Evolutionary conservation across 2,113 vertebrate species (phyloP).

Genomic region (Siniperca knerii): DNA sequence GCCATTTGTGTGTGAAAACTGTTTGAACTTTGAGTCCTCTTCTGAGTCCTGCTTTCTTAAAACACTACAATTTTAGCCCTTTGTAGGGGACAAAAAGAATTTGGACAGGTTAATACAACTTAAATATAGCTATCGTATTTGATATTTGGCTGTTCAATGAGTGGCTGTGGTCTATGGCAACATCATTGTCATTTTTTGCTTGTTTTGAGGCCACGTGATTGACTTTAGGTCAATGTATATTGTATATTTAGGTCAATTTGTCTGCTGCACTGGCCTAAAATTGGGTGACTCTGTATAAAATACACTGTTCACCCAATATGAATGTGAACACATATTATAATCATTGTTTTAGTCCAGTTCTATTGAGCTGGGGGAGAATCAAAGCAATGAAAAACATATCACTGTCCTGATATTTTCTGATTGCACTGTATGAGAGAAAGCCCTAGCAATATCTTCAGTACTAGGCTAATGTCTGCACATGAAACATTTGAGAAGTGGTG

Average conservation of each 20-base stretch:
- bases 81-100: neutral
- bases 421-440: neutral
- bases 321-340: neutral
- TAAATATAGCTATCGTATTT: neutral
- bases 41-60: too few relatives aligned
- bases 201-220: neutral
- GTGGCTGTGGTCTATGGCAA: neutral
- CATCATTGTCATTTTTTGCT: neutral
- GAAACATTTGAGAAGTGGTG: neutral
- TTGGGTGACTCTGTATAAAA: neutral
- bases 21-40: too few relatives aligned
- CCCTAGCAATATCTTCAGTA: neutral
- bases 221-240: neutral
- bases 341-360: neutral
- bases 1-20: too few relatives aligned
- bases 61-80: neutral
- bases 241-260: neutral
- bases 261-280: neutral
- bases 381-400: too few relatives aligned
- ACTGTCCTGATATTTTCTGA: neutral
- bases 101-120: neutral
- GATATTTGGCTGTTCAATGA: neutral
- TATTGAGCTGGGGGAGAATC: neutral
- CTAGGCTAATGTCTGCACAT: too few relatives aligned
- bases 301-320: neutral